These are phyloP conservation scores for Tetragonula clypearis DNA, from an alignment of 1,140 invertebrate species.

Conservation along the genomic window DNA sequence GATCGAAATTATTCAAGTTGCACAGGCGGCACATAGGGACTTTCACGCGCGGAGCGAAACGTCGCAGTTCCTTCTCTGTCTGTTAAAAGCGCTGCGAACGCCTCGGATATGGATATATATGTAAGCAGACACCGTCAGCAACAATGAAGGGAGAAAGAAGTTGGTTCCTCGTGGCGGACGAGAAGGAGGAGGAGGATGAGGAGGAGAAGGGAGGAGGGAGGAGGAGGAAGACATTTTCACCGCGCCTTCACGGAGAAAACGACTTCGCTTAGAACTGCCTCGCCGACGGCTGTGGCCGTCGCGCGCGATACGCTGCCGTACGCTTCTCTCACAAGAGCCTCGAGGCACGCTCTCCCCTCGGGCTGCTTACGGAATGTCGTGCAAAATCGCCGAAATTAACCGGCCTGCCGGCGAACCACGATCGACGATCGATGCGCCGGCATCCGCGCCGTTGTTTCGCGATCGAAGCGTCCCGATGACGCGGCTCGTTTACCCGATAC, in stretches of 20 bases:
- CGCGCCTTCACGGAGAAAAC: constrained; percentile 59
- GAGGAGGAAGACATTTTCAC: constrained; percentile 51
- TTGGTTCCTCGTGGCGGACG: neutral
- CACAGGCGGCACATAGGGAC: neutral
- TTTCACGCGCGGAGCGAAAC: constrained; percentile 26
- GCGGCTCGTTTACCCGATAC: constrained; percentile 57
- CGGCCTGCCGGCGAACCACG: constrained; percentile 16
- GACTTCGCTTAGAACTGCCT: constrained; percentile 50
- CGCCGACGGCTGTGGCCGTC: constrained; percentile 40
- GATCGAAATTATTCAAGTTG: constrained; percentile 26
- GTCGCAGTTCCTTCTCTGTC: neutral
- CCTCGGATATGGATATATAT: neutral
- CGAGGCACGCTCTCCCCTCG: constrained; percentile 60
- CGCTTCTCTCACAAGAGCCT: constrained; percentile 45
- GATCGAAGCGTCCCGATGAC: constrained; percentile 57
- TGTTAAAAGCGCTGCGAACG: neutral
- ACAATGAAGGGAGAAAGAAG: constrained; percentile 26
- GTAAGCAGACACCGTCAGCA: neutral
- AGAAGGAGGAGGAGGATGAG: too few relatives aligned
- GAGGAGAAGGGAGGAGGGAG: too few relatives aligned
- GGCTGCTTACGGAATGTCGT: constrained; percentile 63
- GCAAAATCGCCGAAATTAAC: constrained; percentile 63
- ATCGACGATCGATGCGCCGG: constrained; percentile 47
- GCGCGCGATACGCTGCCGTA: constrained; percentile 51
- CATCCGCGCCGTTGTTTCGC: constrained; percentile 49